Conservation (phyloP, 2,113 vertebrate genomes). For the Atrichornis clamosus region DNA sequence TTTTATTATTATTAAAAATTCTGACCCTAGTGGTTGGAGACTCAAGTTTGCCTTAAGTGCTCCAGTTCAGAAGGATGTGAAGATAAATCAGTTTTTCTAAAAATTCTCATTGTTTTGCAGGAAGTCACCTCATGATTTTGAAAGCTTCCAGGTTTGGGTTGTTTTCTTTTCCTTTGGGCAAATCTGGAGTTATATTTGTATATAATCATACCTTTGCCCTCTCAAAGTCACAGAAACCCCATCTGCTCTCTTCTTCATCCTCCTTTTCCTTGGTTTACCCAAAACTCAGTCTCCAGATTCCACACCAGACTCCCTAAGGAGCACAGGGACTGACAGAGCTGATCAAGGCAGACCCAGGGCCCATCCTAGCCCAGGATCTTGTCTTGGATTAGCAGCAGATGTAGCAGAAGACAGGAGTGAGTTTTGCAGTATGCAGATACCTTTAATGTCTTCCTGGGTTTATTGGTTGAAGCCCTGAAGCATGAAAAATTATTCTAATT, state of each 20-base stretch:
- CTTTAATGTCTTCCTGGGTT: not conserved
- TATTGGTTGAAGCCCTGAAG: not conserved
- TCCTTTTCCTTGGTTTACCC: not conserved
- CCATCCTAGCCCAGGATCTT: not conserved
- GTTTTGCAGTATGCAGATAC: not conserved
- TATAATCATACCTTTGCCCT: not conserved
- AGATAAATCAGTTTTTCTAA: not conserved
- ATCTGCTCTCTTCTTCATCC: not conserved
- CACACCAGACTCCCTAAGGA: not conserved
- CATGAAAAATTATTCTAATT: conserved; percentile 29
- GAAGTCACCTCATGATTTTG: not conserved
- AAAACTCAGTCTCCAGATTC: not conserved
- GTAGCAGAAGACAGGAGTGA: not conserved
- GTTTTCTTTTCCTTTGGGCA: not conserved
- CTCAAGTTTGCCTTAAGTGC: not conserved
- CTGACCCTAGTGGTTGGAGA: not conserved
- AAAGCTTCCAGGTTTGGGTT: not conserved
- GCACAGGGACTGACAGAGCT: not conserved
- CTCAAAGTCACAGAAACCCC: not conserved
- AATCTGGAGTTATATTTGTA: not conserved
- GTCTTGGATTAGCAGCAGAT: not conserved
- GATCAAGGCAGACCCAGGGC: not conserved
- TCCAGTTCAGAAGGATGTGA: not conserved
- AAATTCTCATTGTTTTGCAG: not conserved
- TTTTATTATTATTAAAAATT: not conserved